Evolutionary conservation across 2,113 vertebrate species (phyloP).

Genomic region (Oenanthe oenanthe): DNA sequence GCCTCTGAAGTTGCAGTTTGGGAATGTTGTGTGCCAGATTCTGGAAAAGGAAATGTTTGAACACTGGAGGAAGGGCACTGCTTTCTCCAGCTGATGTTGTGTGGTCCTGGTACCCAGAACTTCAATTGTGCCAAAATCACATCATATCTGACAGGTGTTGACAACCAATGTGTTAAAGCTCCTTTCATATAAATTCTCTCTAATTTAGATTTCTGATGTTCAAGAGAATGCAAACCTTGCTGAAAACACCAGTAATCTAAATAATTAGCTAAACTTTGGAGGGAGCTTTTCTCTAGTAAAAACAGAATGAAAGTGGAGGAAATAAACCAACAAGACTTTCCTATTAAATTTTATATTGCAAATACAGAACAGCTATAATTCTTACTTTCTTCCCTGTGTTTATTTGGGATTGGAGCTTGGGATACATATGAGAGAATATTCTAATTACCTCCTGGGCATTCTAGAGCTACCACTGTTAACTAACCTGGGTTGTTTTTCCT

Average conservation of each 20-base stretch:
- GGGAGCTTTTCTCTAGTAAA: background rate
- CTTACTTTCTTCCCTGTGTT: too few relatives aligned
- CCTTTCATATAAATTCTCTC: background rate
- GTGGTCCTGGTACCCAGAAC: background rate
- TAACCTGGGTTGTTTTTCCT: background rate
- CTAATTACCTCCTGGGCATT: background rate
- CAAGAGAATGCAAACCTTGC: background rate
- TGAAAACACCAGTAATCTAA: background rate
- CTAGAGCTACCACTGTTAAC: background rate
- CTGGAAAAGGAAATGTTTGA: accelerated
- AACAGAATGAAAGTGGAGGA: background rate
- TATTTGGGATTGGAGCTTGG: background rate
- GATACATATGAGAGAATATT: background rate
- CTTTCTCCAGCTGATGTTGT: background rate
- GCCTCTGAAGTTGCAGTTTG: background rate
- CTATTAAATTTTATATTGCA: background rate
- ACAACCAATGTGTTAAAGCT: background rate
- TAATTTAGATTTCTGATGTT: background rate
- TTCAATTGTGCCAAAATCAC: background rate
- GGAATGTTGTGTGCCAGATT: accelerated
- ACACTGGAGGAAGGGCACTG: accelerated
- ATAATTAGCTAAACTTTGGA: background rate
- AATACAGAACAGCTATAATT: background rate
- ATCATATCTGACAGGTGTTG: background rate
- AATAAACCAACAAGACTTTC: background rate